These are phyloP conservation scores for Adelosebastes latens DNA, from an alignment of 2,797 vertebrate genomes.

Conservation along the genomic window DNA sequence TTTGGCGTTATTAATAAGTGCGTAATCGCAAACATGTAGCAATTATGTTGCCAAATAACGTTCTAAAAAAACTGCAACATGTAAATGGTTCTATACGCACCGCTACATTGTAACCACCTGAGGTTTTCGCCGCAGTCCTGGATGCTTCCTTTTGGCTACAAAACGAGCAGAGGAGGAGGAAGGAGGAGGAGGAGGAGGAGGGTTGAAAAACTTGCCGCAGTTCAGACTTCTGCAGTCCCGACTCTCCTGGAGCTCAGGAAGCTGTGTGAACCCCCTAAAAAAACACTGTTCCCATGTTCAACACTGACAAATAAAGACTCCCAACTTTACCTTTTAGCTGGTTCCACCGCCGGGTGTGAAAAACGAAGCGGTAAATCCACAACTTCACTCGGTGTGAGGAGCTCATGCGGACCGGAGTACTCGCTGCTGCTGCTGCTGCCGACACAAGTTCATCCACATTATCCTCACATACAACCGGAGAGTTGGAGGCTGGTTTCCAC, in stretches of 20 bases:
- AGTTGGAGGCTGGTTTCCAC: slow-evolving; percentile 20
- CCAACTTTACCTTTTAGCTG: slow-evolving; percentile 59
- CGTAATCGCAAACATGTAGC: background rate
- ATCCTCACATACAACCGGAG: slow-evolving; percentile 40
- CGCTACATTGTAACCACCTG: slow-evolving; percentile 57
- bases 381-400: slow-evolving; percentile 53
- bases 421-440: slow-evolving; percentile 36
- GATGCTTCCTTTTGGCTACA: slow-evolving; percentile 66
- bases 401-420: slow-evolving; percentile 54
- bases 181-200: slow-evolving; percentile 52
- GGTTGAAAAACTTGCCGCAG: slow-evolving; percentile 82
- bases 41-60: background rate
- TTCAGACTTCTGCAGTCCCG: slow-evolving; percentile 77
- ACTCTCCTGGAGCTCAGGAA: slow-evolving; percentile 56
- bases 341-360: slow-evolving; percentile 37
- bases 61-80: background rate
- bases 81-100: background rate
- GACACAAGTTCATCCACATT: slow-evolving; percentile 74
- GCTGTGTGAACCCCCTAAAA: slow-evolving; percentile 1
- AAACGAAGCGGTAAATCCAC: slow-evolving; percentile 65
- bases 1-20: background rate
- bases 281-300: no score
- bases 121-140: slow-evolving; percentile 65
- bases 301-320: background rate
- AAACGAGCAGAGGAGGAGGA: slow-evolving; percentile 36